These are phyloP conservation scores for Vanessa atalanta DNA, from an alignment of 1,140 invertebrate species.

Conservation along the genomic window DNA sequence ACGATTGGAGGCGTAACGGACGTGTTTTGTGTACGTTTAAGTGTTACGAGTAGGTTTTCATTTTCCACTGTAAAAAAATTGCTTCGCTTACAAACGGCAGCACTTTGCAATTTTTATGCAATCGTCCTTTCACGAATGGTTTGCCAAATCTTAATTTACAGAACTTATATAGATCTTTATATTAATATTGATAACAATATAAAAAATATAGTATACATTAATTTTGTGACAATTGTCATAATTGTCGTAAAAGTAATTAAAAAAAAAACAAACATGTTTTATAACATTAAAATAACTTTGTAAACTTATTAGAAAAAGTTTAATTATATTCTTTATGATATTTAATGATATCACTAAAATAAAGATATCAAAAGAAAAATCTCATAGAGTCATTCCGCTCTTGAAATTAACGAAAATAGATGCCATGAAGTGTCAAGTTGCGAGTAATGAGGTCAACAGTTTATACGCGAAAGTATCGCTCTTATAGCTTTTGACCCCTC, in stretches of 20 bases:
- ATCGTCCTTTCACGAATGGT: too few relatives aligned
- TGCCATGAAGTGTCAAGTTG: conserved; percentile 46
- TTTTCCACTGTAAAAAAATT: conserved; percentile 8
- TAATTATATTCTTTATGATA: background rate
- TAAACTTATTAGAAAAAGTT: too few relatives aligned
- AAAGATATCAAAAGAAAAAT: conserved; percentile 1
- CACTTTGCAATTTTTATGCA: background rate
- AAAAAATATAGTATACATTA: too few relatives aligned
- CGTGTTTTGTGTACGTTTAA: conserved; percentile 15
- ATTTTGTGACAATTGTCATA: too few relatives aligned
- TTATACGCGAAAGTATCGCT: conserved; percentile 27
- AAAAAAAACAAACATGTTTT: too few relatives aligned
- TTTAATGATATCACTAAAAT: background rate
- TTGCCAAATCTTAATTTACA: too few relatives aligned
- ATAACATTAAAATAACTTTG: too few relatives aligned
- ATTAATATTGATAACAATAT: too few relatives aligned
- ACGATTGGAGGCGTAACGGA: conserved; percentile 36
- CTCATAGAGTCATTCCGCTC: conserved; percentile 18
- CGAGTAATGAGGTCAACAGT: conserved; percentile 41
- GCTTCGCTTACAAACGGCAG: background rate
- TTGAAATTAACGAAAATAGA: conserved; percentile 47
- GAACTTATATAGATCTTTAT: too few relatives aligned
- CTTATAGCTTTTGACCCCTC: conserved; percentile 28
- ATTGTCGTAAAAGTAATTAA: too few relatives aligned
- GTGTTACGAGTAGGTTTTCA: conserved; percentile 19